Evolutionary conservation across 2,113 vertebrate species (phyloP), one percentile per base, ranked within the genome.

Genomic region (Labeo catla): DNA sequence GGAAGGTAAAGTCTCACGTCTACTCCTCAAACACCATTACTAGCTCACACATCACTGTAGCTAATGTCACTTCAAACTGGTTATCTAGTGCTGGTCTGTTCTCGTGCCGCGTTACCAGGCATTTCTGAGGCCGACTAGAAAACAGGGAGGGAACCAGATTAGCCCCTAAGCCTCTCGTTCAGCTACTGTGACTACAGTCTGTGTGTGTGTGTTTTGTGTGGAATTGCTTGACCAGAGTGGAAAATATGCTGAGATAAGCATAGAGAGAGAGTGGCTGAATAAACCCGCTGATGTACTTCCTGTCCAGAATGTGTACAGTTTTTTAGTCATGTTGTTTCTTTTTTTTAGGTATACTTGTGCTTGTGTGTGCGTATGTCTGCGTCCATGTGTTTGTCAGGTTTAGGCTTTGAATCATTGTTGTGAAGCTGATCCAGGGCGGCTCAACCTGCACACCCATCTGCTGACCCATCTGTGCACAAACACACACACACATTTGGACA

Each of bases 391-490:
- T 12, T 3, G n/a, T 70, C 61, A 52, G 83, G 59, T 47, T 81
- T 39, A 76, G 47, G 12, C 52, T 81, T 81, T n/a, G 59, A 50
- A 47, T 86, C 2, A 4, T 43, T 85, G 57, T 59, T 95, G 89
- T 88, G 88, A 89, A 90, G 88, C 91, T 90, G 81, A 94, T 95
- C 91, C 93, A 88, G 91, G 92, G 88, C 89, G 87, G 91, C 91
- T 92, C 91, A 94, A 91, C 92, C 94, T 95, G 93, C 90, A 95
- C 91, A 93, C 88, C 96, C 96, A 98, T 97, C 97, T 98, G 97
- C 93, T 96, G 87, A 93, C 94, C 97, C 97, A 96, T 98, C 96
- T 98, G 97, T 93, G 21, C 36, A 76, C 39, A 66, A n/a, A 28
- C 73, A 65, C 72, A 73, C 59, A 63, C 74, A 70, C 49, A 87